Evolutionary conservation across 1,140 invertebrate genomes (phyloP), one percentile per base, ranked within the genome.

Genomic region (Drosophila ironensis): DNA sequence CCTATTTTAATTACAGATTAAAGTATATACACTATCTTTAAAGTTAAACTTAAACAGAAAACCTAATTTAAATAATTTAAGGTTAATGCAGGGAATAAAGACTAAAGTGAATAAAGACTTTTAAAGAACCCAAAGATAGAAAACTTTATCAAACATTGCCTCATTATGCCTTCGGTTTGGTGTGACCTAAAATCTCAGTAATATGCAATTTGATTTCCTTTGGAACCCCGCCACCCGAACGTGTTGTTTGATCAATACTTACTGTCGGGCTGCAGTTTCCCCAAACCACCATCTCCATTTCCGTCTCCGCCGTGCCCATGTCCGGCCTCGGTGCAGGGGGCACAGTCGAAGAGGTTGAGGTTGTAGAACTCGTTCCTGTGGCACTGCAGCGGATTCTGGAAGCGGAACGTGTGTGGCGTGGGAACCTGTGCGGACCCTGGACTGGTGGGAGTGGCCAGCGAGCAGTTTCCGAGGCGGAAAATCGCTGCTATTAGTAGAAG

Each of bases 171-270:
- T n/a, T n/a, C 28, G 5, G n/a, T 11, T 8, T 12, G 4, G 1
- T 30, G 2, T 27, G 8, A 27, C 8, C 25, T n/a, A 27, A 27
- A 27, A 9, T 27, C 3, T 9, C 7, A 9, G 2, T 27, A 2
- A 27, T 27, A 27, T 27, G 25, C 25, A 27, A 0, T 27, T 27
- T 1, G 8, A n/a, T 27, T 27, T 7, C 3, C 11, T 11, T 35
- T 35, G 6, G 6, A 35, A 14, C 24, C 4, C 6, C 28, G 8
- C 11, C 25, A 14, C 20, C 11, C 20, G 42, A 20, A 28, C n/a
- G 20, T 53, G 54, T 53, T 89, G 78, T 89, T 87, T 63, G 84
- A 89, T 89, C 88, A 87, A 89, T 81, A 82, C 45, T 88, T 44
- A 89, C 88, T 86, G 48, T 89, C 82, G 12, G 81, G 72, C 45